Base-by-base conservation (phyloP, 2,888 invertebrate genomes). In the Formica aserva region DNA sequence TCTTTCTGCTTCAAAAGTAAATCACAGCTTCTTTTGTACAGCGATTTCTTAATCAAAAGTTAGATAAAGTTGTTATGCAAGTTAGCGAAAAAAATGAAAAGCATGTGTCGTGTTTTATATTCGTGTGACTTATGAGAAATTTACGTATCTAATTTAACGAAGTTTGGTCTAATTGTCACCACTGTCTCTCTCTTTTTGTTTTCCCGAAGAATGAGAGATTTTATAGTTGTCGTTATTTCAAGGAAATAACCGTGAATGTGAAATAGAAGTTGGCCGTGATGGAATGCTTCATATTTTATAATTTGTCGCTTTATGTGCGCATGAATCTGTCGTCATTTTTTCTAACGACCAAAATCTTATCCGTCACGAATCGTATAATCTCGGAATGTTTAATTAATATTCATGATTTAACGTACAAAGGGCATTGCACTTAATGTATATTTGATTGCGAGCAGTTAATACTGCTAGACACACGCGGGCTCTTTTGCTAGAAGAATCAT, bases 381-480 rank as follows among this genome's bases (percentile, higher is more conserved):
- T 84, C 35, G 83, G 83, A 65, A 85, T 82, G 86, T 72, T 85
- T 86, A 85, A 91, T 91, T 90, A 90, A 89, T 91, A 91, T 91
- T 91, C 90, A 91, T 91, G 90, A 88, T 89, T 92, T 86, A 18
- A 89, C 86, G 87, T 85, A 77, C 86, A 85, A 90, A 90, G 87
- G 90, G 89, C 87, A 88, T 69, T 72, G 38, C 82, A 75, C 83
- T 88, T 89, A 87, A 91, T 86, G 87, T 88, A 85, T 74, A 80
- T 91, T 90, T 90, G 84, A 91, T 91, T 87, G 88, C 76, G 52
- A 69, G 32, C 45, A 82, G 74, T 80, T 11, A 48, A 74, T 83
- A 62, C 74, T 74, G 75, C 78, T 75, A 84, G 83, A 78, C 3
- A 45, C 3, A 13, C 45, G 45, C 82, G 72, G 60, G 74, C 67